A percentile compares a stretch with the other conserved stretches of the same genome.
Evolutionary conservation across 2,888 invertebrate genomes (phyloP).

Genomic region (Microdon myrmicae): DNA sequence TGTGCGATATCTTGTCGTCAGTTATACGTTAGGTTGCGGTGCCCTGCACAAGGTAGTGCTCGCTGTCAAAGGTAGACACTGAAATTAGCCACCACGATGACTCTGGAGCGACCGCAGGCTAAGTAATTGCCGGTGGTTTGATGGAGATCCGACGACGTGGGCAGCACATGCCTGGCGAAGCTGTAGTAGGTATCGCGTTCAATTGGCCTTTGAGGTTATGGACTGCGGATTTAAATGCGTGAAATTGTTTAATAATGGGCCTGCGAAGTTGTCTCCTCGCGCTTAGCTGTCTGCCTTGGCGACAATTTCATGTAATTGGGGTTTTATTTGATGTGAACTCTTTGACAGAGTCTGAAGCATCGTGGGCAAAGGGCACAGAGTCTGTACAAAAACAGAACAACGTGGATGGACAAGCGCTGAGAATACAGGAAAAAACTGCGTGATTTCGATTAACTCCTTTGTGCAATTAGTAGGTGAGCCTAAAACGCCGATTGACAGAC

Average conservation of each 20-base stretch:
- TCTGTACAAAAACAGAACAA: too few relatives aligned
- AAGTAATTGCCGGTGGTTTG: conserved; percentile 51
- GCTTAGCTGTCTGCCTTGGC: conserved; percentile 14
- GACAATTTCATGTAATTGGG: conserved; percentile 47
- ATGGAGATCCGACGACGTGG: conserved; percentile 49
- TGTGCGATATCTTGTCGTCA: conserved; percentile 38
- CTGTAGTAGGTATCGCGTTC: conserved; percentile 40
- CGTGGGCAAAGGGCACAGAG: too few relatives aligned
- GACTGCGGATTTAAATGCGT: conserved; percentile 49
- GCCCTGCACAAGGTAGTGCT: conserved; percentile 35
- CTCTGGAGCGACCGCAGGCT: conserved; percentile 39
- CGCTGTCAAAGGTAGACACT: conserved; percentile 38
- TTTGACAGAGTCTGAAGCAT: too few relatives aligned
- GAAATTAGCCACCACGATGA: conserved; percentile 43
- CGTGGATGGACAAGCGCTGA: too few relatives aligned
- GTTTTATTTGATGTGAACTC: conserved; percentile 47
- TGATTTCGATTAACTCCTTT: too few relatives aligned
- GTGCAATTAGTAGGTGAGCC: too few relatives aligned
- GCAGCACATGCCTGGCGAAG: conserved; percentile 14
- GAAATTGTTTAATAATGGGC: conserved; percentile 50
- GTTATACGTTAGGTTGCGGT: conserved; percentile 14
- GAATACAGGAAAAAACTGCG: too few relatives aligned
- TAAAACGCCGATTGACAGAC: too few relatives aligned
- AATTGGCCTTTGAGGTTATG: conserved; percentile 48
- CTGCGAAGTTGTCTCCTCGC: conserved; percentile 27